A percentile compares a stretch with the other conserved stretches of the same genome.
These are phyloP conservation scores for Callipepla californica DNA, from an alignment of 2,113 vertebrate species.

Conservation along the genomic window DNA sequence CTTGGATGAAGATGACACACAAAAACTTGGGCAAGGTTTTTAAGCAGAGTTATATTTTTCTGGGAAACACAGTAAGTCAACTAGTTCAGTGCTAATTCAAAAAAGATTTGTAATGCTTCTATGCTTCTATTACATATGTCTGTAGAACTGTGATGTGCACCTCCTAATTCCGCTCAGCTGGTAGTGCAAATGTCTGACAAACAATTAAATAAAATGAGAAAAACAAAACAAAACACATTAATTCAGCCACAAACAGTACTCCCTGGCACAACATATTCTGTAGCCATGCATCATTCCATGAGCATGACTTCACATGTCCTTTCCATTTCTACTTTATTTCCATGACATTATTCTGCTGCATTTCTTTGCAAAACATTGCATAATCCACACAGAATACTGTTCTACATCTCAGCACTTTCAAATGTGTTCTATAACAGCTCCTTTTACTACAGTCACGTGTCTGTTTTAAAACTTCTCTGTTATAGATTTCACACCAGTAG, in stretches of 20 bases:
- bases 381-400: not conserved
- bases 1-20: not conserved
- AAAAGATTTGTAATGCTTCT: not conserved
- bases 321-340: conserved; percentile 36
- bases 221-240: not conserved
- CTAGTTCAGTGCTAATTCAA: not conserved
- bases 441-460: not conserved
- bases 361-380: not conserved
- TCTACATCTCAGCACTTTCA: not conserved
- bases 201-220: not conserved
- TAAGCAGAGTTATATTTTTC: not conserved
- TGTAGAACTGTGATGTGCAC: not conserved
- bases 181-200: not conserved
- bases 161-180: not conserved
- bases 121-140: not conserved
- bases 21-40: not conserved
- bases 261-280: not conserved
- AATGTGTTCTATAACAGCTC: not conserved
- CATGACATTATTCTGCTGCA: not conserved
- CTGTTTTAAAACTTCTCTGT: not conserved
- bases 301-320: not conserved
- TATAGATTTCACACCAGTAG: not conserved
- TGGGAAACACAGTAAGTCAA: not conserved
- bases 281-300: not conserved
- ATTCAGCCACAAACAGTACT: not conserved